phyloP scores from a whole-genome alignment of 2,113 vertebrate genomes.

The Peromyscus polionotus region DNA sequence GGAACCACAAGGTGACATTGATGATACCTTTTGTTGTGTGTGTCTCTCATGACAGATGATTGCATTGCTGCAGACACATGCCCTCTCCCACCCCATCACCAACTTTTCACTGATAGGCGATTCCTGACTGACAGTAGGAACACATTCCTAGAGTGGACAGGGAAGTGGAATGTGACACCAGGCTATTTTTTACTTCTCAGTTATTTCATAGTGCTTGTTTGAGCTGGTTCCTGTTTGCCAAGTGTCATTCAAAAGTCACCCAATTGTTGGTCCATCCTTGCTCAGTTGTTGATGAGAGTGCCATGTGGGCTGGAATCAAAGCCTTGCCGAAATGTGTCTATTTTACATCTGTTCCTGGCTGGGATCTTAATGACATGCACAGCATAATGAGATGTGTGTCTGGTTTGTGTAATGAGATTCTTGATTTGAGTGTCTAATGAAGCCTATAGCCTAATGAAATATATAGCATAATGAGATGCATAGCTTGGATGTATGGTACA shows the following conservation, averaged over 20 bases:
- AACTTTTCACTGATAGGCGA: slow-evolving; percentile 67
- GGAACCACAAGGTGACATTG: slow-evolving; percentile 77
- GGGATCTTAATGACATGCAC: slow-evolving; percentile 80
- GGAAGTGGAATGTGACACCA: slow-evolving; percentile 75
- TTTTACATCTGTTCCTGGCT: slow-evolving; percentile 82
- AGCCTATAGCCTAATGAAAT: slow-evolving; percentile 83
- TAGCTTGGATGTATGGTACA: slow-evolving; percentile 62
- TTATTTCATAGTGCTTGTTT: slow-evolving; percentile 70
- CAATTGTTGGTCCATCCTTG: slow-evolving; percentile 79
- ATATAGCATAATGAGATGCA: slow-evolving; percentile 78
- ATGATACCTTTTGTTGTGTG: slow-evolving; percentile 62
- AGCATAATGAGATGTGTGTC: slow-evolving; percentile 84
- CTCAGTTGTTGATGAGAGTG: slow-evolving; percentile 71
- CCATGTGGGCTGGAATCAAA: slow-evolving; percentile 79
- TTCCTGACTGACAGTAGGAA: slow-evolving; percentile 71
- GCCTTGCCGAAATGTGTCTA: slow-evolving; percentile 77
- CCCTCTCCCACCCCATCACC: slow-evolving; percentile 57
- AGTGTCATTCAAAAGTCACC: slow-evolving; percentile 80
- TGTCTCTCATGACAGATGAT: slow-evolving; percentile 71
- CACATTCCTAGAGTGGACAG: slow-evolving; percentile 72
- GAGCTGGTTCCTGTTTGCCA: slow-evolving; percentile 68
- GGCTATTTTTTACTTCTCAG: slow-evolving; percentile 72
- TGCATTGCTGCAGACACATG: slow-evolving; percentile 68
- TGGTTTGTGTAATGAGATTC: slow-evolving; percentile 84
- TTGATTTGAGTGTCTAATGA: slow-evolving; percentile 84